Evolutionary conservation across 2,113 vertebrate genomes (phyloP).

Genomic region (Notarius quadriscutis): DNA sequence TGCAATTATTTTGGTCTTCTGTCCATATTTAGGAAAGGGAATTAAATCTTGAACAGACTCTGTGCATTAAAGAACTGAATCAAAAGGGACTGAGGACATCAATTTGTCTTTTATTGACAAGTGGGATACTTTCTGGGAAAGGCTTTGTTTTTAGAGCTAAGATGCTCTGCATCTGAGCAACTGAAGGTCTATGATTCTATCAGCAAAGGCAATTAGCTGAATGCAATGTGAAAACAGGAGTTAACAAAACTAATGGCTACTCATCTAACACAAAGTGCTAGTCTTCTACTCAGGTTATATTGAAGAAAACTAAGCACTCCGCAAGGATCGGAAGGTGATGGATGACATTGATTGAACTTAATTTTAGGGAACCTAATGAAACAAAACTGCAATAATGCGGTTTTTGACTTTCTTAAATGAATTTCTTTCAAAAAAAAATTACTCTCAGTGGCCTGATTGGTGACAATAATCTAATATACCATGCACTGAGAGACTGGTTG

Average conservation of each 20-base stretch:
- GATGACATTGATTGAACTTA: neutral
- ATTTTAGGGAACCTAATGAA: neutral
- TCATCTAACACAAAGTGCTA: neutral
- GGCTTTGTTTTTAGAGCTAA: neutral
- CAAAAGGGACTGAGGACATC: neutral
- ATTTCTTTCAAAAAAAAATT: too few species aligned
- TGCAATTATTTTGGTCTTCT: neutral
- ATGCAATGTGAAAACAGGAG: neutral
- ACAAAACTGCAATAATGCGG: neutral
- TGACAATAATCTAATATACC: too few species aligned
- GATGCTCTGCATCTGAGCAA: neutral
- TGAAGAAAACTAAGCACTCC: neutral
- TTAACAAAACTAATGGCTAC: neutral
- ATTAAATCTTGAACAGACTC: neutral
- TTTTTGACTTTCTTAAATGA: neutral
- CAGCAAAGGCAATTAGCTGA: neutral
- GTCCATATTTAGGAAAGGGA: neutral
- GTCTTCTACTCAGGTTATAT: neutral
- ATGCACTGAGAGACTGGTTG: too few species aligned
- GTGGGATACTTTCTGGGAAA: neutral
- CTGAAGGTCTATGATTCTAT: neutral
- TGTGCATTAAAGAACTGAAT: neutral
- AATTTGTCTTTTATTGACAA: conserved; percentile 1
- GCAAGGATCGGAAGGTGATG: neutral
- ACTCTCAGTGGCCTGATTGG: too few species aligned